Evolutionary conservation across 2,113 vertebrate genomes (phyloP), one percentile per base, ranked within the genome.

Genomic region (Rhipidura dahli): DNA sequence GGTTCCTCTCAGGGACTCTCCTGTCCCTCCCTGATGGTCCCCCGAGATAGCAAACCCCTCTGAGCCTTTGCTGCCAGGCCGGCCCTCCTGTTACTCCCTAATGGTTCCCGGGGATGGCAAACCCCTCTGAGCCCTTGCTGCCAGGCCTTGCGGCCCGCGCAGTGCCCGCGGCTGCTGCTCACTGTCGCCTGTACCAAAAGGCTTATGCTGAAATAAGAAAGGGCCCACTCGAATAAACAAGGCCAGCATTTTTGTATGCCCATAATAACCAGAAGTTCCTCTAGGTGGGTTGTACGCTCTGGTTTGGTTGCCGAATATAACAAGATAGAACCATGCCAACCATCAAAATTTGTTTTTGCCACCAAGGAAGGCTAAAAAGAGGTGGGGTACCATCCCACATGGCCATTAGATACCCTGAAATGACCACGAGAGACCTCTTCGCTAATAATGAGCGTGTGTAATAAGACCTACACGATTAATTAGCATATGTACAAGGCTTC

Each of bases 141-240:
- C 31, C 10, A 7, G 23, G 11, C 7, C 11, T 9, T 15, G 78
- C 26, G 22, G 12, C 8, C n/a, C 4, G 7, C 5, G 27, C 13
- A 6, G 22, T 28, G 33, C 24, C 26, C 3, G 3, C 4, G 0
- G 28, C 27, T 8, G 33, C 9, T 8, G 0, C 28, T 19, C 3
- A 0, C 33, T 27, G 26, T 26, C 2, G 0, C 15, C 3, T 11
- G 1, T 31, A 8, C 27, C 13, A 4, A 12, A 13, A 42, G 35
- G 50, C 14, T 11, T 42, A 0, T 10, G 22, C 15, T 19, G 50
- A 40, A 31, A 22, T 47, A 9, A 18, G 33, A 51, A 73, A 66
- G n/a, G 45, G 33, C 45, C 24, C 53, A 12, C 30, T 60, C 5
- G 7, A 45, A 39, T 66, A 16, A 65, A 59, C 11, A 6, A 21